phyloP scores from a whole-genome alignment of 2,797 vertebrate species.

The Parotocinclus haroldoi region DNA sequence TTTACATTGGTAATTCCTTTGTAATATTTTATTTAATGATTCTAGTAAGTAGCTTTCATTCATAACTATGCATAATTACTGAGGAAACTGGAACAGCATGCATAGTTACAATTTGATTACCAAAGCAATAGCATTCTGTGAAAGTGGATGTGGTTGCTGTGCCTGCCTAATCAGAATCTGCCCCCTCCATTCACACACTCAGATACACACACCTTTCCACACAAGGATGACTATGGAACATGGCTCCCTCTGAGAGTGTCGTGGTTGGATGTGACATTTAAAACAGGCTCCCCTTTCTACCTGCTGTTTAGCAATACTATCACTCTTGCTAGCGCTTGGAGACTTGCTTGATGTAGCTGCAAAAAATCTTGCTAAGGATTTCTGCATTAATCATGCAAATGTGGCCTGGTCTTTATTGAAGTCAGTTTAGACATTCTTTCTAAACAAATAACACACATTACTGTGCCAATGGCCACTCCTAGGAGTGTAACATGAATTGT shows the following conservation, averaged over 20 bases:
- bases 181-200: conserved; percentile 15
- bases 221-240: conserved; percentile 28
- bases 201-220: conserved; percentile 10
- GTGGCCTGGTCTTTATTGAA: no score
- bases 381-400: no score
- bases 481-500: no score
- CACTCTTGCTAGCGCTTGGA: conserved; percentile 29
- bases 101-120: conserved; percentile 42
- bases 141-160: conserved; percentile 34
- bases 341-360: not conserved
- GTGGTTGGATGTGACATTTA: conserved; percentile 52
- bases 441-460: no score
- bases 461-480: no score
- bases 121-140: conserved; percentile 30
- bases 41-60: conserved; percentile 47
- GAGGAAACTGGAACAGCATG: conserved; percentile 43
- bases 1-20: conserved; percentile 27
- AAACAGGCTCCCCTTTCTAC: conserved; percentile 48
- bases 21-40: conserved; percentile 35
- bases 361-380: no score
- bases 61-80: conserved; percentile 47
- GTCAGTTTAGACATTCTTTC: no score
- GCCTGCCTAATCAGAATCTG: conserved; percentile 42
- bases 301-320: conserved; percentile 49
- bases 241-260: conserved; percentile 32